Evolutionary conservation across 2,797 vertebrate species (phyloP).

Genomic region (Morus bassanus): DNA sequence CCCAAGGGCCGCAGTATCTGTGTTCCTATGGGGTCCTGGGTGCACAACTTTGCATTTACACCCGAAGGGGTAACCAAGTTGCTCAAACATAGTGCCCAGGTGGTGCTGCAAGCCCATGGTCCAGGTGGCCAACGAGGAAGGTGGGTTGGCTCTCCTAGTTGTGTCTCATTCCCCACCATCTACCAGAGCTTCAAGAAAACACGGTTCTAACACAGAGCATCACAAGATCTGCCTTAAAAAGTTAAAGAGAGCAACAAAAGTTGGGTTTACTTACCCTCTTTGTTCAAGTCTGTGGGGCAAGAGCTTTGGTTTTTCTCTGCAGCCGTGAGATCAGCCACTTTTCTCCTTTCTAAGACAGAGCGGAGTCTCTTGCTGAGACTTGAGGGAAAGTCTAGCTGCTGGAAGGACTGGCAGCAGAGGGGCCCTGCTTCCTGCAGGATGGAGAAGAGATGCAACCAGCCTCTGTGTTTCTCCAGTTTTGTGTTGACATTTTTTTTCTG

Average conservation of each 20-base stretch:
- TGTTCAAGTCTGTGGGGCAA: neutral
- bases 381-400: neutral
- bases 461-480: neutral
- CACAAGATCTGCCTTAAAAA: neutral
- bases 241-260: neutral
- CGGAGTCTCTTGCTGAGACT: neutral
- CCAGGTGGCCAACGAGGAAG: neutral
- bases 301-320: neutral
- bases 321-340: neutral
- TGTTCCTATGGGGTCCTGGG: neutral
- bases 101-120: neutral
- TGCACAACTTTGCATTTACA: neutral
- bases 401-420: neutral
- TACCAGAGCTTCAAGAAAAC: neutral
- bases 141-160: neutral
- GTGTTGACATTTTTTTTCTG: slow-evolving; percentile 54
- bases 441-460: neutral
- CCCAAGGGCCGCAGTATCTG: neutral
- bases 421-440: neutral
- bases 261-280: neutral
- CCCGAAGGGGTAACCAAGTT: neutral
- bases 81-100: neutral
- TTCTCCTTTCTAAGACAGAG: neutral
- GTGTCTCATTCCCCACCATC: neutral
- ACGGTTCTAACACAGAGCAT: neutral